These are phyloP conservation scores for Lycodopsis pacificus DNA, from an alignment of 2,797 vertebrate species.

Conservation along the genomic window DNA sequence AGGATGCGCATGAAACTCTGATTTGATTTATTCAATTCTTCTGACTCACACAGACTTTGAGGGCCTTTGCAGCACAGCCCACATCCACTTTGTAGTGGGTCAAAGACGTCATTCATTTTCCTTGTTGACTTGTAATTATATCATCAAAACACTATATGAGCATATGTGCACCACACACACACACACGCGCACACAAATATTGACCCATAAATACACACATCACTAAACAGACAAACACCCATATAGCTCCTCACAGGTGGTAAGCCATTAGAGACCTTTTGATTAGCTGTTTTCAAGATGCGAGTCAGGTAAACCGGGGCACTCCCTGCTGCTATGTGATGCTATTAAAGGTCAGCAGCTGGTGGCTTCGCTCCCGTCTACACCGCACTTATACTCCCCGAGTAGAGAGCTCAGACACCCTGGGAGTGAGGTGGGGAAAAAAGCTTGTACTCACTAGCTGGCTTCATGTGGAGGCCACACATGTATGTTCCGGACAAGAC, in stretches of 20 bases:
- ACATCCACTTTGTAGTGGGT: slow-evolving; percentile 62
- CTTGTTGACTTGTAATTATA: slow-evolving; percentile 56
- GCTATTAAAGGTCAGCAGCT: slow-evolving; percentile 79
- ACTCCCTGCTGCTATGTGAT: slow-evolving; percentile 70
- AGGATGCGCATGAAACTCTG: slow-evolving; percentile 48
- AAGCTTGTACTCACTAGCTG: slow-evolving; percentile 40
- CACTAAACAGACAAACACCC: slow-evolving; percentile 23
- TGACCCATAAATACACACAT: slow-evolving; percentile 36
- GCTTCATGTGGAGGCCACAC: slow-evolving; percentile 33
- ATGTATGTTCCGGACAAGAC: slow-evolving; percentile 35
- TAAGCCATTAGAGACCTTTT: slow-evolving; percentile 73
- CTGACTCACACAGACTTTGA: slow-evolving; percentile 58
- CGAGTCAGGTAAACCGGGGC: slow-evolving; percentile 69
- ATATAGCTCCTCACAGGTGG: slow-evolving; percentile 55
- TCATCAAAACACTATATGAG: slow-evolving; percentile 44
- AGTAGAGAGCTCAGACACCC: slow-evolving; percentile 41
- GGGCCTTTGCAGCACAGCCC: slow-evolving; percentile 39
- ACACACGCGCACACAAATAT: slow-evolving; percentile 18
- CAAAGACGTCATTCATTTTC: slow-evolving; percentile 66
- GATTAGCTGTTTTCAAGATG: slow-evolving; percentile 75
- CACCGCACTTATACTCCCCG: slow-evolving; percentile 36
- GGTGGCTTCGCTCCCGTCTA: slow-evolving; percentile 55
- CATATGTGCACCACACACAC: slow-evolving; percentile 27
- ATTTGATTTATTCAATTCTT: slow-evolving; percentile 59
- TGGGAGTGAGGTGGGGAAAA: slow-evolving; percentile 2